Evolutionary conservation across 1,140 invertebrate species (phyloP), one percentile per base, ranked within the genome.

Genomic region (Nephotettix cincticeps): DNA sequence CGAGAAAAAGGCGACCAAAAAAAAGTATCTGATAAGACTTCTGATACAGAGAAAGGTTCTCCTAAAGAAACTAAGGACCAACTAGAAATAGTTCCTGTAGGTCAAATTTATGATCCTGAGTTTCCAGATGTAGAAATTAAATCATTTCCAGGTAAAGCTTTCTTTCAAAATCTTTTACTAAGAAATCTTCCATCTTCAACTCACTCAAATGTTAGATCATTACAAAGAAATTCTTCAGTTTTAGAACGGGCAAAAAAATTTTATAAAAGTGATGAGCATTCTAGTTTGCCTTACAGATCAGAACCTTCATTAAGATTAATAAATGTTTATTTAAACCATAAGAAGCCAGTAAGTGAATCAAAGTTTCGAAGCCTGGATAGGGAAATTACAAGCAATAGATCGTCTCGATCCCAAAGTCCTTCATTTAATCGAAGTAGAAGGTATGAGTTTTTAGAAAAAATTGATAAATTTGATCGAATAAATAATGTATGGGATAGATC

Each of bases 111-210:
- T 21, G 43, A 21, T 45, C 4, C 32, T 1, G 36, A 67, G n/a
- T 67, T 67, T 45, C 32, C 32, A 23, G 32, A 23, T 54, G 40
- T 30, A 40, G 66, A 45, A 64, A 68, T 9, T 30, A 71, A 25
- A 71, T 47, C 27, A 72, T 81, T 88, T 17, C 79, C 86, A 74
- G 84, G 85, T 0, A 83, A 90, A 76, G 84, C 84, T 0, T 91
- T 91, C 75, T 91, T 92, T 75, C 89, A 90, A 77, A 84, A 90
- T 79, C 82, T 91, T 27, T 89, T 91, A 72, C 77, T 91, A 13
- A 78, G 86, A 69, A 83, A 86, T 72, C 76, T 45, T 71, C 54
- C 71, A 36, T 68, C 68, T 32, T 78, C 72, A 19, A 76, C 77
- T 25, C 73, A 78, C 1, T 78, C 82, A 1, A 75, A 63, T 27